These are phyloP conservation scores for Pedicia rivosa DNA, from an alignment of 2,888 invertebrate genomes.

Conservation along the genomic window DNA sequence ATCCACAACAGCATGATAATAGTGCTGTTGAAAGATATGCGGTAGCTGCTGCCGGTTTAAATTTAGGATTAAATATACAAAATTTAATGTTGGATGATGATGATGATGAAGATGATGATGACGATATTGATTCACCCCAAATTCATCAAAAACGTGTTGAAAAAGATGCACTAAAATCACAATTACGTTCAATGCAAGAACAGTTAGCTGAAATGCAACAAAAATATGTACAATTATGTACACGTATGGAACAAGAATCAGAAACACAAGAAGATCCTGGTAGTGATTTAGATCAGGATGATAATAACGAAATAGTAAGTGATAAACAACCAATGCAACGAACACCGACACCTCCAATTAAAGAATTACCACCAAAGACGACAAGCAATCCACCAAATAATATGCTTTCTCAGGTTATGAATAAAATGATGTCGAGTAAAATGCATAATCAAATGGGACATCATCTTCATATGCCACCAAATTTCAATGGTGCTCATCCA, in stretches of 20 bases:
- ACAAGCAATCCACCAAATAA: conserved; percentile 33
- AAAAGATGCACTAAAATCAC: conserved; percentile 72
- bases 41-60: conserved; percentile 35
- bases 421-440: conserved; percentile 47
- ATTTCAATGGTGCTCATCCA: conserved; percentile 40
- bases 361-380: conserved; percentile 18
- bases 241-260: conserved; percentile 65
- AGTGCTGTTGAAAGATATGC: conserved; percentile 45
- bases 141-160: conserved; percentile 73
- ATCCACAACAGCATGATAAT: conserved; percentile 80
- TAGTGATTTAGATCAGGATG: conserved; percentile 49
- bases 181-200: conserved; percentile 74
- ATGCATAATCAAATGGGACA: conserved; percentile 36
- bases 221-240: conserved; percentile 75
- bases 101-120: conserved; percentile 60
- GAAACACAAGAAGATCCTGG: conserved; percentile 58
- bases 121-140: conserved; percentile 58
- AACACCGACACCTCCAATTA: conserved; percentile 25
- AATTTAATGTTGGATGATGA: conserved; percentile 39
- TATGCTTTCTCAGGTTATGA: conserved; percentile 47
- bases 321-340: conserved; percentile 19
- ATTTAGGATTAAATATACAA: conserved; percentile 39
- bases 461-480: conserved; percentile 39
- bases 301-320: conserved; percentile 20
- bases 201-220: conserved; percentile 84